Conservation (phyloP, 2,113 vertebrate species). For the Rhodinocichla rosea region DNA sequence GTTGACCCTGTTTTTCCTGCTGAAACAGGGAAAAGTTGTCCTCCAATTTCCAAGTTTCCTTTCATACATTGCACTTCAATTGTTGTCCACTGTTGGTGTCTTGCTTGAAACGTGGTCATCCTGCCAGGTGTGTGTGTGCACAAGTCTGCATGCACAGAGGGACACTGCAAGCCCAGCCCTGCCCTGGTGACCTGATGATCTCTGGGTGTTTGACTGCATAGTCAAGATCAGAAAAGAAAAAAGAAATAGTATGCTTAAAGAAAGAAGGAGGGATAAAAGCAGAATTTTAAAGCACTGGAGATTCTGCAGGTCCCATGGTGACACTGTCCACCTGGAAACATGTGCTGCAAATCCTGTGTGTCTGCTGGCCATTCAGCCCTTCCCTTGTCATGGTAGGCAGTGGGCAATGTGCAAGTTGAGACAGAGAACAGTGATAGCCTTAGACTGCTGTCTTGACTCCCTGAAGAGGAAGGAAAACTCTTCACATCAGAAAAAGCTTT, state of each 20-base stretch:
- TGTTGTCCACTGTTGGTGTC: neutral
- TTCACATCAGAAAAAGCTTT: neutral
- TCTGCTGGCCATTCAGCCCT: fast-evolving
- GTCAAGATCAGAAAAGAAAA: neutral
- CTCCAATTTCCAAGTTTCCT: neutral
- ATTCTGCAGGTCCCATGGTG: neutral
- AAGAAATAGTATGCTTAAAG: neutral
- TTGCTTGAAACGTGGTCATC: neutral
- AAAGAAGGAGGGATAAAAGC: neutral
- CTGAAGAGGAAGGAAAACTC: neutral
- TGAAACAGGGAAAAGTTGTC: neutral
- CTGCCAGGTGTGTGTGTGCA: fast-evolving
- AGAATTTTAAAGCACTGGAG: neutral
- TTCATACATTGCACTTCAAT: neutral
- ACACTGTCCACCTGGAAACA: neutral
- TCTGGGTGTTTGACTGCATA: neutral
- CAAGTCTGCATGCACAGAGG: neutral
- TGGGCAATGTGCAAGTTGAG: neutral
- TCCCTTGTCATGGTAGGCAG: neutral
- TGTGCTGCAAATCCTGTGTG: fast-evolving
- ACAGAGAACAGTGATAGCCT: neutral
- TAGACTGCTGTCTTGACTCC: neutral
- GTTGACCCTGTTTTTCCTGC: neutral
- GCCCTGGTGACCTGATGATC: neutral
- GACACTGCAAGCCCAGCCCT: neutral